phyloP scores from a whole-genome alignment of 2,113 vertebrate species.

The Clarias magur region DNA sequence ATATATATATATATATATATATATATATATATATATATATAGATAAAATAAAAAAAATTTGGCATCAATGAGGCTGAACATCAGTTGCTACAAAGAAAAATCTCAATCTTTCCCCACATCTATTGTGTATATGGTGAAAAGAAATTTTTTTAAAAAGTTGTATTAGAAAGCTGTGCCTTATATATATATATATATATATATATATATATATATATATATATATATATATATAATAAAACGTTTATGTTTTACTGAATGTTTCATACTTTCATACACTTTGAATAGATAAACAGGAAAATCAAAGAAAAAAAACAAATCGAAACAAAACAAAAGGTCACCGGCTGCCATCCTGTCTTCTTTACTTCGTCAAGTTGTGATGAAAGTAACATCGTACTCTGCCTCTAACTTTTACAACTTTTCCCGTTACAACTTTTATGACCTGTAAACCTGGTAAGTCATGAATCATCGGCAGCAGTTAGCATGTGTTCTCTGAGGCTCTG shows the following conservation, averaged over 20 bases:
- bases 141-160: too few species aligned
- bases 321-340: background rate
- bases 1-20: too few species aligned
- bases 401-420: background rate
- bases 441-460: constrained; percentile 3
- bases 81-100: too few species aligned
- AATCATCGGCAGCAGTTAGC: constrained; percentile 11
- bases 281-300: background rate
- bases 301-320: background rate
- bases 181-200: too few species aligned
- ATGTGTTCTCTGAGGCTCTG: constrained; percentile 28
- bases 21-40: too few species aligned
- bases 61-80: too few species aligned
- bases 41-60: too few species aligned
- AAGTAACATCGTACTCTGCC: background rate
- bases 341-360: background rate
- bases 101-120: too few species aligned
- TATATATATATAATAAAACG: too few species aligned
- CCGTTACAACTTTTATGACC: background rate
- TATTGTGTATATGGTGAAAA: too few species aligned
- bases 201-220: too few species aligned
- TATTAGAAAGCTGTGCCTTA: too few species aligned
- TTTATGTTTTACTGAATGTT: background rate
- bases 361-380: background rate
- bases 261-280: background rate